These are phyloP conservation scores for Chamaea fasciata DNA, from an alignment of 2,113 vertebrate genomes.

Conservation along the genomic window DNA sequence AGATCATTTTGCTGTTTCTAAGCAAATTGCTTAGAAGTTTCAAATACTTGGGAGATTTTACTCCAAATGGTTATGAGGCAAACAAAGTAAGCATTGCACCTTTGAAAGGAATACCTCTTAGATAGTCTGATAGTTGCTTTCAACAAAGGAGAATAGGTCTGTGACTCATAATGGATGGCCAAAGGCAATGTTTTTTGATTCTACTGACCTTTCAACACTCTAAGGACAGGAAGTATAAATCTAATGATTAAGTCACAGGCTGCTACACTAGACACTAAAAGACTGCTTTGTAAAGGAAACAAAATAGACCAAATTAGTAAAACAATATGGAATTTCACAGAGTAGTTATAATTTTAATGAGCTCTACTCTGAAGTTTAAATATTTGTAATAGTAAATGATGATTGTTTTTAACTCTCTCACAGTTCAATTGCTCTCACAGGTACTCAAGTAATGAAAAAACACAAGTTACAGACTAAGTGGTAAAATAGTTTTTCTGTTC, in stretches of 20 bases:
- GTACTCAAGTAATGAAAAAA: background rate
- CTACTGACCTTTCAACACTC: slow-evolving; percentile 51
- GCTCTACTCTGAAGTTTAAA: background rate
- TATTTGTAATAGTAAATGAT: background rate
- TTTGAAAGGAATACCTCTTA: slow-evolving; percentile 52
- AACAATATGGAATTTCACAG: background rate
- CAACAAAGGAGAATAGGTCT: slow-evolving; percentile 39
- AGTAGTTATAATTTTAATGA: slow-evolving; percentile 14
- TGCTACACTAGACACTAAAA: background rate
- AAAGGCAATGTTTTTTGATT: slow-evolving; percentile 62
- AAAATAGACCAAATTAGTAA: background rate
- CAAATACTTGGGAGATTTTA: slow-evolving; percentile 50
- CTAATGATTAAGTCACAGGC: slow-evolving; percentile 34
- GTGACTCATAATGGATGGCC: slow-evolving; percentile 56
- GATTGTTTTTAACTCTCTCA: background rate
- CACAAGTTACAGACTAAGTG: background rate
- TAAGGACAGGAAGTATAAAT: slow-evolving; percentile 44
- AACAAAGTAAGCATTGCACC: slow-evolving; percentile 37
- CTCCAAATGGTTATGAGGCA: slow-evolving; percentile 7
- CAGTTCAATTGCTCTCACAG: background rate
- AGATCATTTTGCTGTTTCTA: slow-evolving; percentile 31
- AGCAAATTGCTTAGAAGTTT: slow-evolving; percentile 45
- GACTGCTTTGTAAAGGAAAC: background rate
- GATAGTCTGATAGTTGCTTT: slow-evolving; percentile 38
- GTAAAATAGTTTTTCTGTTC: background rate